Base-by-base conservation (phyloP, 2,113 vertebrate species). In the Rhabdomys dilectus region DNA sequence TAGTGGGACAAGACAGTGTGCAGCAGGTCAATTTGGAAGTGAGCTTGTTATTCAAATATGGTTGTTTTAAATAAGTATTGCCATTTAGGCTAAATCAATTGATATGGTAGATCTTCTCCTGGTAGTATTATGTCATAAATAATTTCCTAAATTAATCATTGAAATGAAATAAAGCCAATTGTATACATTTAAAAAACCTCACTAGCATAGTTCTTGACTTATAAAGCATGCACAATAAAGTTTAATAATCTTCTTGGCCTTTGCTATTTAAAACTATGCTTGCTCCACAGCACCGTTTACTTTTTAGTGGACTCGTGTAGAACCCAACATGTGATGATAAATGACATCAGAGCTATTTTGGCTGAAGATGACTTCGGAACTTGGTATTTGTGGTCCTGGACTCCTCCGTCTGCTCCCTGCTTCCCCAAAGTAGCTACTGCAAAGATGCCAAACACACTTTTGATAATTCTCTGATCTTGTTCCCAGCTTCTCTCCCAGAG, bases 31-130 rank as follows among this genome's bases (percentile, higher is more conserved):
- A 22, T 8, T 17, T 88, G 39, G 68, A 84, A 93, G 89, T 29
- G 81, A 31, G 31, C 34, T 73, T 95, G 42, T 76, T 89, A 29
- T 72, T 89, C 53, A 95, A 39, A 92, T 95, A 90, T 89, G 70
- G 29, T 42, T 94, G 95, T 82, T 70, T 85, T n/a, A n/a, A n/a
- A 75, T 24, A 93, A 88, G 5, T 64, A 80, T 0, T 92, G 34
- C 64, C 19, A 66, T 91, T 93, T 88, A 26, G 31, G 34, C 2
- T 86, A 26, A 66, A 39, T 72, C 31, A 73, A 89, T 91, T 88
- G 78, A 77, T 68, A 13, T 85, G 58, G 72, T 88, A 39, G 51
- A 53, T 78, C 92, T 92, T 96, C 58, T 94, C 39, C 42, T 53
- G 85, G n/a, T 56, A 93, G 72, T 70, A 76, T 76, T 91, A 75